Conservation (phyloP, 1,140 invertebrate genomes). For the Drosophila bocqueti region DNA sequence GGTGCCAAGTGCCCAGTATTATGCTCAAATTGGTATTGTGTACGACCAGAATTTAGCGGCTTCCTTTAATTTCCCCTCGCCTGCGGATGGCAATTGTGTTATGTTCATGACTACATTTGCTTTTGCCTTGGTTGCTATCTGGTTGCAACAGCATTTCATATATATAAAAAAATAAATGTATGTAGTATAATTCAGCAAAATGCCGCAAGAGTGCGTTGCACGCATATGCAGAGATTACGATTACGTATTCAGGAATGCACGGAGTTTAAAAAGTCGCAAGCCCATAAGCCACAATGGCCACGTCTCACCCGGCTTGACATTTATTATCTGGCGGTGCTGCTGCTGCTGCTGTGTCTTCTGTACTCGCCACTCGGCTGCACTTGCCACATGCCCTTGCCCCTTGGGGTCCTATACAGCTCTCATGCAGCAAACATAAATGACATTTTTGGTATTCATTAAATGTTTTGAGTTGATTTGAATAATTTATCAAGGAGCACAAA, state of each 20-base stretch:
- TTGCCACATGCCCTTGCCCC: conserved; percentile 1
- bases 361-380: neutral
- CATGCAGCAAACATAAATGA: neutral
- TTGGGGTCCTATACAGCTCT: neutral
- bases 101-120: neutral
- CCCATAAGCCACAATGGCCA: conserved; percentile 79
- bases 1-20: conserved; percentile 62
- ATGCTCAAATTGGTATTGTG: conserved; percentile 55
- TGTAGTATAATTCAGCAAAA: neutral
- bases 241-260: conserved; percentile 70
- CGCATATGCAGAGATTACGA: conserved; percentile 66
- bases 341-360: conserved; percentile 21
- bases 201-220: conserved; percentile 34
- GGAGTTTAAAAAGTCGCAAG: conserved; percentile 74
- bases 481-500: neutral
- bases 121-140: conserved; percentile 10
- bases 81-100: neutral
- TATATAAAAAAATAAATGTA: neutral
- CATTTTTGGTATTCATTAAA: neutral
- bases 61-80: neutral
- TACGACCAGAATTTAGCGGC: neutral
- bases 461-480: neutral
- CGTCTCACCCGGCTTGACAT: conserved; percentile 76
- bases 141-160: neutral
- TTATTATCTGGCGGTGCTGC: conserved; percentile 67